Evolutionary conservation across 35 echinoderm and acorn worm genomes (phyloP).

Genomic region (Eucidaris tribuloides): DNA sequence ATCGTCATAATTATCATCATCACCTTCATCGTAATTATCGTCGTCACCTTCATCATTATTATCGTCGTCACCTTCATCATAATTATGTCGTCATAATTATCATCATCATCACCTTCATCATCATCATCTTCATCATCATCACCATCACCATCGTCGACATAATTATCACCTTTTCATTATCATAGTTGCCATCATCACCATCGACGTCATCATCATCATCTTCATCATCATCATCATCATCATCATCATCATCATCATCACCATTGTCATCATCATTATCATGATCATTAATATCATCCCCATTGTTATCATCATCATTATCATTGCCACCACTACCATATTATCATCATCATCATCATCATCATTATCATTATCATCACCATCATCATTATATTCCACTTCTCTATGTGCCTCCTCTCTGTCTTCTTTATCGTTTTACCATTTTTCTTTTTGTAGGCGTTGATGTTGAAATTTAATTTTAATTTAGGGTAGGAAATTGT

Average conservation of each 20-base stretch:
- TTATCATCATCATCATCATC: not conserved
- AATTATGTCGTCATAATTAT: no score
- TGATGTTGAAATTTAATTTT: no score
- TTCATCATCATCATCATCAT: not conserved
- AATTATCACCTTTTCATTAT: not conserved
- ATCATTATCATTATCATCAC: not conserved
- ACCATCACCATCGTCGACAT: not conserved
- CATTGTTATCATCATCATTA: not conserved
- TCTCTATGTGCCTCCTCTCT: not conserved
- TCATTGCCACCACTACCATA: no score
- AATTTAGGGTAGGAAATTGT: no score
- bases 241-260: not conserved
- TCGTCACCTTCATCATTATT: no score
- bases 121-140: no score
- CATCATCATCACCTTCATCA: no score
- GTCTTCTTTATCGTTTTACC: not conserved
- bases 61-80: no score
- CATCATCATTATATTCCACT: not conserved
- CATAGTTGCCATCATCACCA: no score
- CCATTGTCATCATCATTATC: not conserved
- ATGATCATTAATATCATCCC: not conserved
- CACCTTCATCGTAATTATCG: no score
- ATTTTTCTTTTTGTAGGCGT: no score
- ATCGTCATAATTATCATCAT: no score
- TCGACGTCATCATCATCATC: not conserved